A percentile compares a stretch with the other conserved stretches of the same genome.
These are phyloP conservation scores for Drosophila watanabei DNA, from an alignment of 1,140 invertebrate genomes.

Conservation along the genomic window DNA sequence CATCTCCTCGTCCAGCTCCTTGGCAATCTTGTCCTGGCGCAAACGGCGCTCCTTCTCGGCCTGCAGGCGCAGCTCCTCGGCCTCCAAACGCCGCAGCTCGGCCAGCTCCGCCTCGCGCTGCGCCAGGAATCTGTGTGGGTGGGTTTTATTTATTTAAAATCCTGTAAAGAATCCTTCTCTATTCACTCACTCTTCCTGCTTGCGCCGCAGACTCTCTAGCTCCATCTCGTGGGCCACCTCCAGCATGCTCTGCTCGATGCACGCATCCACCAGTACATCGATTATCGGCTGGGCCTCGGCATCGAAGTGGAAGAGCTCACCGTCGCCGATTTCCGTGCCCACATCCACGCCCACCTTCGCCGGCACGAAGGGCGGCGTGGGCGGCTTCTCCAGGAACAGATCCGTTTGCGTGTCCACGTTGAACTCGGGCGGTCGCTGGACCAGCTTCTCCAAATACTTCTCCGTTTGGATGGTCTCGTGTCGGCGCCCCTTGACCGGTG, in stretches of 20 bases:
- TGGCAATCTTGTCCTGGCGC: constrained; percentile 77
- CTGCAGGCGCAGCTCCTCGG: constrained; percentile 89
- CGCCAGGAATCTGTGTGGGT: constrained; percentile 89
- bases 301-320: constrained; percentile 97
- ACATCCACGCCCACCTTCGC: constrained; percentile 92
- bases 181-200: constrained; percentile 88
- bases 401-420: constrained; percentile 94
- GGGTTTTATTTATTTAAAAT: not conserved
- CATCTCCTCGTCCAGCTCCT: constrained; percentile 75
- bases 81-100: constrained; percentile 91
- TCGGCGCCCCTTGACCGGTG: constrained; percentile 91
- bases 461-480: constrained; percentile 96
- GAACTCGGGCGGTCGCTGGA: constrained; percentile 90
- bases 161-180: too few species aligned
- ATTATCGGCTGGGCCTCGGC: constrained; percentile 94
- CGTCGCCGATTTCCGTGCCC: constrained; percentile 94
- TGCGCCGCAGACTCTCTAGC: constrained; percentile 89
- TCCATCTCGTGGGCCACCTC: constrained; percentile 94
- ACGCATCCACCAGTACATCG: constrained; percentile 94
- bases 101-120: constrained; percentile 92
- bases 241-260: constrained; percentile 93
- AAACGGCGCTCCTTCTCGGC: constrained; percentile 87
- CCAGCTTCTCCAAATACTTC: constrained; percentile 93
- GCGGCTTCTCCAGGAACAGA: constrained; percentile 92
- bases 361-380: constrained; percentile 90